Percentiles rank a stretch among this genome's conserved stretches.
Evolutionary conservation across 2,888 invertebrate species (phyloP).

Genomic region (Caenorhabditis doughertyi): DNA sequence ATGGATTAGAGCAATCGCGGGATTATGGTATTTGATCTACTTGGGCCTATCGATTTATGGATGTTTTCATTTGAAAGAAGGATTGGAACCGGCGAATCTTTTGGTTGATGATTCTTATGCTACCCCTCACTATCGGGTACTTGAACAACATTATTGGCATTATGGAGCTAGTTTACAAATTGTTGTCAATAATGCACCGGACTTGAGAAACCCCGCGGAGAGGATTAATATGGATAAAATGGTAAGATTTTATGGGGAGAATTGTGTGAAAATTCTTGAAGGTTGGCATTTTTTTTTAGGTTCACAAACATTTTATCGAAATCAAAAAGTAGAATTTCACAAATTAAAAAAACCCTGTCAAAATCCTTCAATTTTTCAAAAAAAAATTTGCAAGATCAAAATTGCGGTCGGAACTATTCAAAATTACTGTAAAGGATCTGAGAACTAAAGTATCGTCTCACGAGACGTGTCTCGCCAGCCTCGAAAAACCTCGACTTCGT

Average conservation of each 20-base stretch:
- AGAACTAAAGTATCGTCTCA: no score
- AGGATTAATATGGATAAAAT: conserved; percentile 67
- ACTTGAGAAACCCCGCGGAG: conserved; percentile 70
- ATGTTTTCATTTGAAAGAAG: conserved; percentile 75
- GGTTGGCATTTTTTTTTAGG: neutral
- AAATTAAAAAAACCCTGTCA: no score
- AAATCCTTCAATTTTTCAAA: no score
- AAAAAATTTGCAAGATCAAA: no score
- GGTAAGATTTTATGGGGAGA: no score
- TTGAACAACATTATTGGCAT: conserved; percentile 76
- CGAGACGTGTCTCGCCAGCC: no score
- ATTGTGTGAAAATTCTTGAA: neutral
- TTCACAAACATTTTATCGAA: no score
- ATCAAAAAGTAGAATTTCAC: no score
- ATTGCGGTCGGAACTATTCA: no score
- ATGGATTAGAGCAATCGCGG: conserved; percentile 71
- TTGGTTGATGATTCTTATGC: conserved; percentile 78
- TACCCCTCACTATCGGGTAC: conserved; percentile 74
- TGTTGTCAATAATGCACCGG: conserved; percentile 77
- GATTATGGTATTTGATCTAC: conserved; percentile 77
- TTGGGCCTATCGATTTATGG: conserved; percentile 74
- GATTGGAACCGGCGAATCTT: conserved; percentile 77
- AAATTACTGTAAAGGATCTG: no score
- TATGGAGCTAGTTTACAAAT: conserved; percentile 76
- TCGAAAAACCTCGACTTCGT: no score